A percentile compares a stretch with the other conserved stretches of the same genome.
phyloP scores from a whole-genome alignment of 37 sponge, comb jelly and placozoan species.

The Chondrilla cf. caribensis region DNA sequence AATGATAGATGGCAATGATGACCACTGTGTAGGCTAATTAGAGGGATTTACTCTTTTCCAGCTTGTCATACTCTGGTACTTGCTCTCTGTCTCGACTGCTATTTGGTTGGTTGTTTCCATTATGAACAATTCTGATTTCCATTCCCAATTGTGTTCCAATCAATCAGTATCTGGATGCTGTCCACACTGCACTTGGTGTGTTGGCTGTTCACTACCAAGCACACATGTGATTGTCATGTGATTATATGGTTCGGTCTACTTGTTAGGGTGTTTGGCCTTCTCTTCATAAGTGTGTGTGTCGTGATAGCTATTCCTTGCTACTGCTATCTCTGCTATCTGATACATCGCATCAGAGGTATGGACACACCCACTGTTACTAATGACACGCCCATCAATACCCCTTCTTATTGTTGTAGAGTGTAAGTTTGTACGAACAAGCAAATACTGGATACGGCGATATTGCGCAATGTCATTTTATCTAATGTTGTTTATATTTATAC shows the following conservation, averaged over 20 bases:
- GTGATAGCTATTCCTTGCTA: not conserved
- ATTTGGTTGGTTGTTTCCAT: conserved; percentile 33
- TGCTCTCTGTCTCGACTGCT: not conserved
- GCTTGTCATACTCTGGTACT: conserved; percentile 30
- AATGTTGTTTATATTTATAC: too few relatives aligned
- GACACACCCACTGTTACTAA: too few relatives aligned
- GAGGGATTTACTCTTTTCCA: not conserved
- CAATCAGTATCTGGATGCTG: conserved; percentile 27
- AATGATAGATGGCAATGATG: too few relatives aligned
- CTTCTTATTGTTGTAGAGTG: too few relatives aligned
- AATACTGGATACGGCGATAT: too few relatives aligned
- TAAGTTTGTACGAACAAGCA: too few relatives aligned
- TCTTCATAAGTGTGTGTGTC: conserved; percentile 9
- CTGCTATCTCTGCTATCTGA: not conserved
- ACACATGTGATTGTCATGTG: not conserved
- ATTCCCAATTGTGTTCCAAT: not conserved
- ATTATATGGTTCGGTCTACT: too few relatives aligned
- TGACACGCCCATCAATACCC: too few relatives aligned
- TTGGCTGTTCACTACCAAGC: not conserved
- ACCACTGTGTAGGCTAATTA: too few relatives aligned
- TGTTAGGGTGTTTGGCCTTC: not conserved
- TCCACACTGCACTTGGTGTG: conserved; percentile 31
- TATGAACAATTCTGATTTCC: conserved; percentile 24
- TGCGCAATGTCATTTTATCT: too few relatives aligned
- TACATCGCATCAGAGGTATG: not conserved